Percentiles rank a stretch among this genome's conserved stretches.
Evolutionary conservation across 2,888 invertebrate genomes (phyloP).

Genomic region (Melinaea marsaeus): DNA sequence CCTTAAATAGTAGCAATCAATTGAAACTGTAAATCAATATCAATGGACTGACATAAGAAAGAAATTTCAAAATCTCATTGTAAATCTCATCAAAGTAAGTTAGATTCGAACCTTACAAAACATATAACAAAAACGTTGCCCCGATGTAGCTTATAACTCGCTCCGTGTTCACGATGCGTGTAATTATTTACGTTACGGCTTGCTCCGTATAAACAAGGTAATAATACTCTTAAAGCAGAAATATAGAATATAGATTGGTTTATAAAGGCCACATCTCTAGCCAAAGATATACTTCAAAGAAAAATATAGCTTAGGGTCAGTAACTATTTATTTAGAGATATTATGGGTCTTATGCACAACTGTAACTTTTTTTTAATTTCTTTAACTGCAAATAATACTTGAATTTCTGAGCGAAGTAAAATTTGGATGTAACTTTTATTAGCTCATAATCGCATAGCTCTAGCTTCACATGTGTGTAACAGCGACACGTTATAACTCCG

Average conservation of each 20-base stretch:
- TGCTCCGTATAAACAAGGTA: conserved; percentile 28
- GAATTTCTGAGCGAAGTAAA: too few relatives aligned
- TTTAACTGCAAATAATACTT: too few relatives aligned
- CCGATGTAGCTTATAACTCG: conserved; percentile 42
- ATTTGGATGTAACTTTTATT: neutral
- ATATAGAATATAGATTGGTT: conserved; percentile 1
- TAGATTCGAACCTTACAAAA: conserved; percentile 5
- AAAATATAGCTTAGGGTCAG: neutral
- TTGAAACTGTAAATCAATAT: neutral
- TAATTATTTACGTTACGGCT: conserved; percentile 56
- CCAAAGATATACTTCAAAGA: neutral
- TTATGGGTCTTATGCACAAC: too few relatives aligned
- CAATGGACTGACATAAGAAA: neutral
- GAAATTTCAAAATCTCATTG: neutral
- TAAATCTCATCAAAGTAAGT: conserved; percentile 7
- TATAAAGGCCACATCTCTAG: neutral
- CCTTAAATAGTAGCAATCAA: neutral
- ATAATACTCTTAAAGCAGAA: conserved; percentile 4
- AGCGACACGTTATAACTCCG: conserved; percentile 14
- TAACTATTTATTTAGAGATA: neutral
- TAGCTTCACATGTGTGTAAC: neutral
- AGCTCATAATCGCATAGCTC: conserved; percentile 7
- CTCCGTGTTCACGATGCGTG: conserved; percentile 48
- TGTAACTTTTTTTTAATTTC: too few relatives aligned
- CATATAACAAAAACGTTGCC: conserved; percentile 9